Percentiles rank a stretch among this genome's conserved stretches.
These are phyloP conservation scores for Nipponia nippon DNA, from an alignment of 2,113 vertebrate genomes.

Conservation along the genomic window DNA sequence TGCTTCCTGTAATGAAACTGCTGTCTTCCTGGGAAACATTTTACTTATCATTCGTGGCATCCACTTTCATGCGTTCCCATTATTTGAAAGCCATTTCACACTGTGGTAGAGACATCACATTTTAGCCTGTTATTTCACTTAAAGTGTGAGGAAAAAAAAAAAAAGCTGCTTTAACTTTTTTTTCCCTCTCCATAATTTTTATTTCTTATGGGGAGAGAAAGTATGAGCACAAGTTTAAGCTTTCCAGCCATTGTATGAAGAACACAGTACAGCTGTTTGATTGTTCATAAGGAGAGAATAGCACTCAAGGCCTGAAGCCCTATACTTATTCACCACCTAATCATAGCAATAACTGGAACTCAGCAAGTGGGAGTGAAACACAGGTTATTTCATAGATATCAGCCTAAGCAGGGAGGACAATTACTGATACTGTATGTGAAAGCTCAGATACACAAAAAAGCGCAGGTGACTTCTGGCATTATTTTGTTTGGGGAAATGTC, in stretches of 20 bases:
- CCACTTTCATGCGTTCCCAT: background rate
- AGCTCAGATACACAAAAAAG: background rate
- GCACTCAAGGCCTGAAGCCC: background rate
- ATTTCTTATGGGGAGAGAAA: background rate
- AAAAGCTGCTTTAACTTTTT: background rate
- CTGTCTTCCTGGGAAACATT: background rate
- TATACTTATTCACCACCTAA: background rate
- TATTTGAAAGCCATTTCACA: constrained; percentile 37
- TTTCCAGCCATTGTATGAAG: background rate
- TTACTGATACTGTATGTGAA: background rate
- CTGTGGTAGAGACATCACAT: background rate
- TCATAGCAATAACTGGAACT: background rate
- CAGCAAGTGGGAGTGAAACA: background rate
- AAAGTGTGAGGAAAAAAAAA: background rate
- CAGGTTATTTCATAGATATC: background rate
- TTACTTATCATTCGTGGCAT: background rate
- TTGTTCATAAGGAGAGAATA: constrained; percentile 7
- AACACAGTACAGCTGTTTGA: background rate
- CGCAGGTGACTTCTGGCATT: background rate
- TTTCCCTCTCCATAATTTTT: background rate
- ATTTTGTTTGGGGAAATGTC: background rate
- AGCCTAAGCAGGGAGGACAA: background rate
- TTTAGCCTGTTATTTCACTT: constrained; percentile 11
- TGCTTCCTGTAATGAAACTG: background rate
- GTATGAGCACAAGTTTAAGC: background rate